A percentile compares a stretch with the other conserved stretches of the same genome.
Evolutionary conservation across 2,113 vertebrate genomes (phyloP).

Genomic region (pig (Sus scrofa)): T2T-Sscrofa CM000818.6:83481501-83482000

Average conservation of each 20-base stretch:
- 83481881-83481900: too few relatives aligned
- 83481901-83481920: too few relatives aligned
- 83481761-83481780: not conserved
- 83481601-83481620: not conserved
- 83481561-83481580: not conserved
- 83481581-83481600: not conserved
- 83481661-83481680: conserved; percentile 30
- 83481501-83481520: not conserved
- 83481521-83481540: not conserved
- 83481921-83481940: too few relatives aligned
- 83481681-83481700: not conserved
- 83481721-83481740: not conserved
- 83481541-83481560: not conserved
- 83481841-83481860: too few relatives aligned
- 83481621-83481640: not conserved
- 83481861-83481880: too few relatives aligned
- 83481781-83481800: not conserved
- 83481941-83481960: too few relatives aligned
- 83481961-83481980: too few relatives aligned
- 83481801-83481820: not conserved
- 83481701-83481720: not conserved
- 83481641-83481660: not conserved
- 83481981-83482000: too few relatives aligned
- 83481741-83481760: not conserved
- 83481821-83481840: too few relatives aligned